Percentiles rank a stretch among this genome's conserved stretches.
Evolutionary conservation across 2,888 invertebrate genomes (phyloP).

Genomic region (Odontomyia ornata): DNA sequence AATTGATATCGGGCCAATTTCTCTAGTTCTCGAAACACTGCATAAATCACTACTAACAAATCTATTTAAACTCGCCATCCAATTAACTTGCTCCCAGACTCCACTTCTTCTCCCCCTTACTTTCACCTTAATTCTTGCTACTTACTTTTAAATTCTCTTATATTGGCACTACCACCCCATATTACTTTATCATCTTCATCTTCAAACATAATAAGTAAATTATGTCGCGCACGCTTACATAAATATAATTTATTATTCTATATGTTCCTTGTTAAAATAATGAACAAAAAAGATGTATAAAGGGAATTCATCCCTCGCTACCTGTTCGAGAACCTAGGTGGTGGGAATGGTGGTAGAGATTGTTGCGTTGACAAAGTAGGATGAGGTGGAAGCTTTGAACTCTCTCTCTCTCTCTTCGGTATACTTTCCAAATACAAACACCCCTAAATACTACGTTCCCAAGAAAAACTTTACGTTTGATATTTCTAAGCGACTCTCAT

Average conservation of each 20-base stretch:
- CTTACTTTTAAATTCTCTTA: background rate
- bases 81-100: too few relatives aligned
- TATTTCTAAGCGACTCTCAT: too few relatives aligned
- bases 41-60: too few relatives aligned
- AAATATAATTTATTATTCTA: constrained; percentile 35
- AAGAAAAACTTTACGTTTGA: background rate
- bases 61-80: too few relatives aligned
- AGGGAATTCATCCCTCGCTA: constrained; percentile 16
- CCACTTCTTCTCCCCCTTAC: background rate
- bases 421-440: too few relatives aligned
- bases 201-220: background rate
- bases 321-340: background rate
- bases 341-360: too few relatives aligned
- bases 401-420: too few relatives aligned
- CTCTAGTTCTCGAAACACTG: too few relatives aligned
- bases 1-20: too few relatives aligned
- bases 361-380: too few relatives aligned
- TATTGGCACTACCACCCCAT: background rate
- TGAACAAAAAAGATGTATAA: constrained; percentile 42
- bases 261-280: constrained; percentile 47
- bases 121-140: background rate
- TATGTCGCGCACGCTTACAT: background rate
- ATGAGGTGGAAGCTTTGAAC: too few relatives aligned
- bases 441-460: too few relatives aligned
- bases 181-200: background rate